Conservation (phyloP, 2,888 invertebrate species). For the Molorchus minor region DNA sequence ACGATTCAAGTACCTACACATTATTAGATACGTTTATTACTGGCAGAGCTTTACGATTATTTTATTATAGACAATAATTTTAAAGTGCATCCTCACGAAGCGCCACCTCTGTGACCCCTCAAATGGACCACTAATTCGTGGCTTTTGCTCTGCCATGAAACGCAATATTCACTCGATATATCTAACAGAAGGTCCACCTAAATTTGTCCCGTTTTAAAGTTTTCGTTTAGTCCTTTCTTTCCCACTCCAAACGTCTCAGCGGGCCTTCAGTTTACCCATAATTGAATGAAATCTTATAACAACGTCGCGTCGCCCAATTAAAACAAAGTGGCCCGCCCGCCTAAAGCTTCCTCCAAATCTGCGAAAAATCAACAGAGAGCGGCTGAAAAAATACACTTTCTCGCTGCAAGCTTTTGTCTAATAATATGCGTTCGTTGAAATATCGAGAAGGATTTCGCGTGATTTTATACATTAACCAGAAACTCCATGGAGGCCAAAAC, state of each 20-base stretch:
- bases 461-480: too few relatives aligned
- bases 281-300: constrained; percentile 5
- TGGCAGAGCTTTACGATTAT: constrained; percentile 1
- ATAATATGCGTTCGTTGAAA: too few relatives aligned
- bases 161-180: too few relatives aligned
- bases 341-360: constrained; percentile 7
- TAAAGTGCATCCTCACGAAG: background rate
- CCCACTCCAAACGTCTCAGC: constrained; percentile 7
- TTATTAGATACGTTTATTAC: background rate
- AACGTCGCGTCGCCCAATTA: constrained; percentile 7
- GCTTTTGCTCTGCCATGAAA: too few relatives aligned
- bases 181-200: too few relatives aligned
- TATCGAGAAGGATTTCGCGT: too few relatives aligned
- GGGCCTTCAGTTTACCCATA: background rate
- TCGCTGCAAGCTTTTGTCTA: too few relatives aligned
- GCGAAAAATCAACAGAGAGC: constrained; percentile 8
- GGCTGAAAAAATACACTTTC: constrained; percentile 28
- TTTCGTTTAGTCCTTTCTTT: too few relatives aligned
- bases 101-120: background rate
- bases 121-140: too few relatives aligned
- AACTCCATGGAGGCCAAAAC: too few relatives aligned
- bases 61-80: constrained; percentile 3
- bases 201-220: too few relatives aligned
- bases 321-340: constrained; percentile 6
- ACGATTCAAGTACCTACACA: background rate